phyloP scores from a whole-genome alignment of 2,113 vertebrate species.

The Raja brachyura region DNA sequence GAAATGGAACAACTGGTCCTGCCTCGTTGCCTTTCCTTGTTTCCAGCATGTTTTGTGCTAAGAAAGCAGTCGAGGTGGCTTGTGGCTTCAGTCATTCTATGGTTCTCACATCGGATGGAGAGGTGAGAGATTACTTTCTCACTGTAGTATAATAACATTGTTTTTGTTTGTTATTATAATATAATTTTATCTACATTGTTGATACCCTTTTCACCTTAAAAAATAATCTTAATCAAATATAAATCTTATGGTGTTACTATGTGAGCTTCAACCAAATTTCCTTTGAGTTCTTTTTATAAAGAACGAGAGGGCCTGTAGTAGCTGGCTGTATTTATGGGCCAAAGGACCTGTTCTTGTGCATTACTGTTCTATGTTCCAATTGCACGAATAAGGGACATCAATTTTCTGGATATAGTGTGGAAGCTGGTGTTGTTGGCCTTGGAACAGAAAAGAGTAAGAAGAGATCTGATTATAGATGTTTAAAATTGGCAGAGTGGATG shows the following conservation, averaged over 20 bases:
- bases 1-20: slow-evolving; percentile 87
- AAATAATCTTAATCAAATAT: neutral
- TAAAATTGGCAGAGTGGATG: no score
- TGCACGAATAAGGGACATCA: no score
- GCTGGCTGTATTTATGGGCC: no score
- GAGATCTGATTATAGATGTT: no score
- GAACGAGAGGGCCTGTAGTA: no score
- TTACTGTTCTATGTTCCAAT: no score
- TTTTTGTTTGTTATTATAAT: neutral
- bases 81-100: slow-evolving; percentile 96
- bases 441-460: no score
- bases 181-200: neutral
- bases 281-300: neutral
- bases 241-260: neutral
- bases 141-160: neutral
- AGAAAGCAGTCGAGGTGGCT: slow-evolving; percentile 80
- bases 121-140: slow-evolving; percentile 63
- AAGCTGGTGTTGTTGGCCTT: no score
- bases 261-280: neutral
- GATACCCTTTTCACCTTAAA: neutral
- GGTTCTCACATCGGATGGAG: slow-evolving; percentile 79
- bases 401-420: no score
- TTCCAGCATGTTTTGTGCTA: slow-evolving; percentile 77
- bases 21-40: slow-evolving; percentile 79
- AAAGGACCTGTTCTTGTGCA: no score